phyloP scores from a whole-genome alignment of 2,113 vertebrate genomes.

The Silurus asotus region DNA sequence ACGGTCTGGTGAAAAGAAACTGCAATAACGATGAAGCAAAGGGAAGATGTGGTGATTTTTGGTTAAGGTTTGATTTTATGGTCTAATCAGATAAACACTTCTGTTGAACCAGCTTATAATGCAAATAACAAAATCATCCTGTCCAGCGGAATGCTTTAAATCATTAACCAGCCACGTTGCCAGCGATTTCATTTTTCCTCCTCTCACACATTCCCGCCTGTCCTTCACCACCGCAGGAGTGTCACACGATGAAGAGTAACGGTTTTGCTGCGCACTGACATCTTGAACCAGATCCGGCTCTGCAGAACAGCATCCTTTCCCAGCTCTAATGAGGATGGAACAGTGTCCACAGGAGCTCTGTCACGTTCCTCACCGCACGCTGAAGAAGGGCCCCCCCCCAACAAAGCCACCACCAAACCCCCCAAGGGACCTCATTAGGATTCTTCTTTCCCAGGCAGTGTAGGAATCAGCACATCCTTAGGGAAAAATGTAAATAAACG shows the following conservation, averaged over 20 bases:
- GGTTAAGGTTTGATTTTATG: neutral
- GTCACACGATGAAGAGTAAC: conserved; percentile 46
- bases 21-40: neutral
- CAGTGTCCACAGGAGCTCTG: conserved; percentile 55
- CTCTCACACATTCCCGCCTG: conserved; percentile 26
- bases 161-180: conserved; percentile 28
- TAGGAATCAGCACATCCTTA: conserved; percentile 56
- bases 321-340: conserved; percentile 62
- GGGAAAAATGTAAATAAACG: conserved; percentile 60
- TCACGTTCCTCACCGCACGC: conserved; percentile 48
- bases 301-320: conserved; percentile 36
- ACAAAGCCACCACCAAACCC: neutral
- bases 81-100: neutral
- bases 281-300: conserved; percentile 43
- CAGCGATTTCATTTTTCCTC: conserved; percentile 32
- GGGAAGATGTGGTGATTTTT: too few species aligned
- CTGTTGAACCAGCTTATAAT: neutral
- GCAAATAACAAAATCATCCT: neutral
- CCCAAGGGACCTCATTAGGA: conserved; percentile 63
- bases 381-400: conserved; percentile 26
- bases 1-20: neutral
- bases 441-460: conserved; percentile 46
- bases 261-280: conserved; percentile 48
- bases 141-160: conserved; percentile 25
- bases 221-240: conserved; percentile 38